phyloP scores from a whole-genome alignment of 92 coral and sea anemone genomes.

The Phenganax marumi region DNA sequence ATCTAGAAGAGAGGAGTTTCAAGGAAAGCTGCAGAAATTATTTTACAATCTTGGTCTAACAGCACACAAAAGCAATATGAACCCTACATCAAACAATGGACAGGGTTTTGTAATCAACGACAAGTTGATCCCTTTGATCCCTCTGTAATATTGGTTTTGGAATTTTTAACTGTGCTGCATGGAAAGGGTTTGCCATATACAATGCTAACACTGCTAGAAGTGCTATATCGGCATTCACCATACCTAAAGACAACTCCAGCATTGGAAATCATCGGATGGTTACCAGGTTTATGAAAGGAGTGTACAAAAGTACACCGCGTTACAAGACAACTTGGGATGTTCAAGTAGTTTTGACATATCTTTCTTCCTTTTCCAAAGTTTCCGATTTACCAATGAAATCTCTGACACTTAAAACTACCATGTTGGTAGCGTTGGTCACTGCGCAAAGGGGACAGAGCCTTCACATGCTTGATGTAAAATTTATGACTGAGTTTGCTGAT shows the following conservation, averaged over 20 bases:
- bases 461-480: constrained; percentile 24
- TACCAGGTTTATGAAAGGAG: constrained; percentile 51
- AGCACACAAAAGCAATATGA: constrained; percentile 51
- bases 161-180: constrained; percentile 49
- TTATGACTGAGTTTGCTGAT: constrained; percentile 44
- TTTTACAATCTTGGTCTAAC: constrained; percentile 44
- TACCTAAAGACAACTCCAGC: not conserved
- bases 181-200: constrained; percentile 52
- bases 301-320: constrained; percentile 48
- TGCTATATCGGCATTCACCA: constrained; percentile 49
- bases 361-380: constrained; percentile 2
- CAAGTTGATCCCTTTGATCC: constrained; percentile 51
- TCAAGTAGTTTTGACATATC: not conserved
- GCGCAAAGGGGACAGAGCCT: constrained; percentile 37
- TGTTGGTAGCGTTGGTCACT: constrained; percentile 46
- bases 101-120: constrained; percentile 47
- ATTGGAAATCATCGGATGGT: constrained; percentile 57
- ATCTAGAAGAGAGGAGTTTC: constrained; percentile 53
- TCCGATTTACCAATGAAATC: no score
- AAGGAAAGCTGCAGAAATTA: constrained; percentile 43
- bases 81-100: constrained; percentile 40
- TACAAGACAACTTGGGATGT: constrained; percentile 59
- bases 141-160: constrained; percentile 44
- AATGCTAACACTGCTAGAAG: constrained; percentile 56
- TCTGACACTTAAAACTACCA: no score